These are phyloP conservation scores for Coluber constrictor DNA, from an alignment of 2,797 vertebrate genomes.

Conservation along the genomic window DNA sequence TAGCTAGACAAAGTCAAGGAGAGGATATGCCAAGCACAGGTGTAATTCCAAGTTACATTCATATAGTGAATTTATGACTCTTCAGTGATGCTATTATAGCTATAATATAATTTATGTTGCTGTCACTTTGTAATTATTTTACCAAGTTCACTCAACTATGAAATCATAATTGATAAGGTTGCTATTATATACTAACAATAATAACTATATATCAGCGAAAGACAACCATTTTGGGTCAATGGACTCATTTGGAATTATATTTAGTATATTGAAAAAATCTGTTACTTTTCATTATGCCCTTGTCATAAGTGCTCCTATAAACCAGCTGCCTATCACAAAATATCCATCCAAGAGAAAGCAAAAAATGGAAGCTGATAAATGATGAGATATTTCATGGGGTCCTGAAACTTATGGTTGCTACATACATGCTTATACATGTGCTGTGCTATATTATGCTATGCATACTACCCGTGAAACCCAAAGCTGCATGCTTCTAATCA, in stretches of 20 bases:
- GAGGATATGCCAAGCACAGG: neutral
- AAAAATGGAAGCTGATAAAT: neutral
- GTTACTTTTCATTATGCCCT: neutral
- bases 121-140: neutral
- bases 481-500: neutral
- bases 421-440: neutral
- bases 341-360: neutral
- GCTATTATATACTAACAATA: neutral
- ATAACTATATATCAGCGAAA: neutral
- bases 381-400: neutral
- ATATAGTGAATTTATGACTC: neutral
- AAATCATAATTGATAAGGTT: neutral
- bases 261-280: neutral
- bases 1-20: slow-evolving; percentile 1
- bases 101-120: neutral
- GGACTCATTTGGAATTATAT: neutral
- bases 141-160: neutral
- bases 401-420: neutral
- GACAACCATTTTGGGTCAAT: neutral
- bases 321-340: neutral
- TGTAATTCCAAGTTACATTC: neutral
- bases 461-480: neutral
- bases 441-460: neutral
- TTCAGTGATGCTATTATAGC: neutral
- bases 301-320: neutral